Evolutionary conservation across 2,797 vertebrate species (phyloP), one percentile per base, ranked within the genome.

Genomic region (Apogon hyalosoma): DNA sequence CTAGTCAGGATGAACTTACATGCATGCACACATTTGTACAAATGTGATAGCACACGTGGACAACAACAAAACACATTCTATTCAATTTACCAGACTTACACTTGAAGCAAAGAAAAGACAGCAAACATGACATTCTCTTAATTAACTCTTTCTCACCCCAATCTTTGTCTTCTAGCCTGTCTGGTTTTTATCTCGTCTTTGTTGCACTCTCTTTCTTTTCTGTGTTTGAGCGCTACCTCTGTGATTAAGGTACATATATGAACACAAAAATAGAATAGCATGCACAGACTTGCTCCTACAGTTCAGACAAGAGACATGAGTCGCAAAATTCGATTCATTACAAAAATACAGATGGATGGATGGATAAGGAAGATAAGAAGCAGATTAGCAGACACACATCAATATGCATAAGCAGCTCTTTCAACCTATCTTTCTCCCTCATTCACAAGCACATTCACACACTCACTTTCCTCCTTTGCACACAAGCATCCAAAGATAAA

Each of bases 311-410:
- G 72, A 87, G 76, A 88, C 79, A 85, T 54, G 85, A 90, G 86
- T 76, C 39, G 54, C 76, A 76, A 82, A 88, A 90, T 87, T 88
- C 14, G 49, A 90, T 90, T 93, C 83, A 92, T 92, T 90, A 92
- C 75, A 90, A 86, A 91, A 93, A 91, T 87, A 88, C 83, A 88
- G 87, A 88, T 8, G 81, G 88, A 87, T 87, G 81, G 87, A 90
- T 83, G 84, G 89, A 92, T 87, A 86, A 85, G 72, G 69, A 84
- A 85, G 87, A 92, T 86, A 90, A 90, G 78, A 86, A 80, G 81
- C 72, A 90, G 85, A 92, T 92, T 90, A 92, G 78, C 77, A 83
- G 76, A 86, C 78, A 84, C 69, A 85, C 85, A 89, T 91, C 87
- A 86, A 86, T 86, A 90, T 90, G 85, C 86, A 85, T 70, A 88